Conservation (phyloP, 2,888 invertebrate species). For the Oscheius sp. region DNA sequence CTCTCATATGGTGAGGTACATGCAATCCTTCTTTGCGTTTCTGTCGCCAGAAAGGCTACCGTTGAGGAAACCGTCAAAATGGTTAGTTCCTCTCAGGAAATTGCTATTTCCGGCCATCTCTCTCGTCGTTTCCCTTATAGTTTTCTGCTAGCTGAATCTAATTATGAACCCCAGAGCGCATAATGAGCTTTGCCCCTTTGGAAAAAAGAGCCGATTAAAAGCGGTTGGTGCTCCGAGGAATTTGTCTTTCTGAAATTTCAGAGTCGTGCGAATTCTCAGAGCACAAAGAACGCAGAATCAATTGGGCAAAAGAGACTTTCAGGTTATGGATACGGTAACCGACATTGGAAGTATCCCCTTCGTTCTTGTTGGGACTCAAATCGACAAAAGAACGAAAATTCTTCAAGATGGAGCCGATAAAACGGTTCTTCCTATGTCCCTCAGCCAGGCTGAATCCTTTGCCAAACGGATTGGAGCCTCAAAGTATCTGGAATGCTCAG, state of each 20-base stretch:
- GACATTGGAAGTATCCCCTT: slow-evolving; percentile 24
- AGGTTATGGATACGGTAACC: slow-evolving; percentile 22
- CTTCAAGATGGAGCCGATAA: not conserved
- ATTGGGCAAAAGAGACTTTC: slow-evolving; percentile 2
- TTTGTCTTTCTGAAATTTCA: slow-evolving; percentile 26
- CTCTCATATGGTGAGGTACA: slow-evolving; percentile 21
- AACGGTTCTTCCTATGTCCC: slow-evolving; percentile 24
- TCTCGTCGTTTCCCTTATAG: not conserved
- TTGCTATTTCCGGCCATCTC: no score
- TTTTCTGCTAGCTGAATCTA: not conserved
- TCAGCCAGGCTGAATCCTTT: slow-evolving; percentile 27
- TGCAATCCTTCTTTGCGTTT: slow-evolving; percentile 29
- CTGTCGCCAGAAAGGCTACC: slow-evolving; percentile 24
- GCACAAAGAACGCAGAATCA: no score
- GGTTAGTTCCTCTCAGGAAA: slow-evolving; percentile 9
- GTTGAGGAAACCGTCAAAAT: slow-evolving; percentile 24
- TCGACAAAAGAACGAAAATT: slow-evolving; percentile 25
- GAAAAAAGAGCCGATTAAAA: not conserved
- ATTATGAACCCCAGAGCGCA: no score
- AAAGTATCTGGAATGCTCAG: slow-evolving; percentile 29
- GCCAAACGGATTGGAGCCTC: slow-evolving; percentile 29
- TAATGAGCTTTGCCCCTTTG: not conserved
- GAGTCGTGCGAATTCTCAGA: slow-evolving; percentile 1
- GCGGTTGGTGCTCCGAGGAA: no score
- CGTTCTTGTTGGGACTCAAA: slow-evolving; percentile 31